Conservation (phyloP, 2,888 invertebrate species). For the Drosophila mercatorum region DNA sequence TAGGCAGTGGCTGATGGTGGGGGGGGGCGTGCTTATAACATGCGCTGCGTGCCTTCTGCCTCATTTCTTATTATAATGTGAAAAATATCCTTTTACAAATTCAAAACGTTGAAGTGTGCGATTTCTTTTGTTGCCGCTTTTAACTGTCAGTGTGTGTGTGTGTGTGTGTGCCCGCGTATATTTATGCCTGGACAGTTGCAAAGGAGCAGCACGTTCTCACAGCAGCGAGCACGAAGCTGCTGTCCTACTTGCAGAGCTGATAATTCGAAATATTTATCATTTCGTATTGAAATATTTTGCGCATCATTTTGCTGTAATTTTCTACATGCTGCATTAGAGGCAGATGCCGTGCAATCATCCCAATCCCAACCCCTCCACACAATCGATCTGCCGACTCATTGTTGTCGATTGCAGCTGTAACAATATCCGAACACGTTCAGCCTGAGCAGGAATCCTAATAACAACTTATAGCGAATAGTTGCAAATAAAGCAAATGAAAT, state of each 20-base stretch:
- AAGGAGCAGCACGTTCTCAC: constrained; percentile 60
- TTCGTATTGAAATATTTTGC: constrained; percentile 66
- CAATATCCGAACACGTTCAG: background rate
- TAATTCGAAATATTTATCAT: constrained; percentile 57
- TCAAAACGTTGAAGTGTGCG: constrained; percentile 75
- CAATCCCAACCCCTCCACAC: background rate
- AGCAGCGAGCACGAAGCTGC: constrained; percentile 38
- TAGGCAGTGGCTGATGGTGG: background rate
- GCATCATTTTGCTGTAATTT: constrained; percentile 69
- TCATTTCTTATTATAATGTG: constrained; percentile 81
- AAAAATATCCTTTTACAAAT: constrained; percentile 80
- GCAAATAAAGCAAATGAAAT: background rate
- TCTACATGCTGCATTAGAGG: constrained; percentile 40
- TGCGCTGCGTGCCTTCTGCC: constrained; percentile 74
- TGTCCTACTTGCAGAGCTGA: constrained; percentile 48
- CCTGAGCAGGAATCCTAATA: background rate
- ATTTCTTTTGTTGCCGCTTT: constrained; percentile 73
- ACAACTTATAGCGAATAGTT: background rate
- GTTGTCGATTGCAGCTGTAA: constrained; percentile 32
- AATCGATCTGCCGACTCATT: constrained; percentile 48
- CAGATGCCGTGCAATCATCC: constrained; percentile 1
- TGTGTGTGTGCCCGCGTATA: constrained; percentile 53
- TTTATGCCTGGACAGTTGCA: constrained; percentile 50
- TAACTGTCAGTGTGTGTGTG: constrained; percentile 43
- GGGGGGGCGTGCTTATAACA: constrained; percentile 46